Base-by-base conservation (phyloP, 1,140 invertebrate species). In the Pinna nobilis region DNA sequence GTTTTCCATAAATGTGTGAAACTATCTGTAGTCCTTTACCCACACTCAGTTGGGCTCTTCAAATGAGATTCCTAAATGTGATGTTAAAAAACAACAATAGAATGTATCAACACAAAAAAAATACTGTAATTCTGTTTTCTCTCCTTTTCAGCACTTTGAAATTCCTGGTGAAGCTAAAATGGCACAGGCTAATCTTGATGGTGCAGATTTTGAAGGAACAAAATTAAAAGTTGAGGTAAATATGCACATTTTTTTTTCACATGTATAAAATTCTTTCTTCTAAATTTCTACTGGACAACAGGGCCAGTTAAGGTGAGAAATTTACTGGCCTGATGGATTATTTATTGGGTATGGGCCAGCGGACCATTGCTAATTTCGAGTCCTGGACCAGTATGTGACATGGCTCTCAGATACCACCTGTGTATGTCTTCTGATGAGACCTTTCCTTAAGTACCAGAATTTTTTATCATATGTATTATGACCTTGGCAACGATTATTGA, bases 171-270 rank as follows among this genome's bases (percentile, higher is more conserved):
- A 95, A 86, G 96, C 96, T 53, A 94, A 95, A 91, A 94, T 94
- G 87, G 96, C 96, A 51, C 97, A 97, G 87, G 94, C 96, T 89
- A 95, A 94, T 86, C 91, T 98, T 83, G 97, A 98, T 92, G 95
- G 95, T 78, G 92, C 94, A 82, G 88, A 94, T 80, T 92, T 98
- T 83, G 94, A 96, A 90, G 96, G 95, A 57, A 93, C 94, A 83
- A 93, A 94, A 74, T 95, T 97, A 84, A 96, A 96, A 91, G 96
- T 97, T 79, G 95, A 97, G 88, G 95, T 95, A 81, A 49, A 55
- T 57, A 44, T 30, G 94, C 93, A 33, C 94, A 23, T 3, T 30
- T 15, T 25, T 64, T 51, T 25, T 50, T 23, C 9, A 7, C 7
- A 50, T 51, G 30, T 28, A 60, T 0, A 33, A 15, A 23, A 94